These are phyloP conservation scores for Cyrtorhinus lividipennis DNA, from an alignment of 1,140 invertebrate species.

Conservation along the genomic window DNA sequence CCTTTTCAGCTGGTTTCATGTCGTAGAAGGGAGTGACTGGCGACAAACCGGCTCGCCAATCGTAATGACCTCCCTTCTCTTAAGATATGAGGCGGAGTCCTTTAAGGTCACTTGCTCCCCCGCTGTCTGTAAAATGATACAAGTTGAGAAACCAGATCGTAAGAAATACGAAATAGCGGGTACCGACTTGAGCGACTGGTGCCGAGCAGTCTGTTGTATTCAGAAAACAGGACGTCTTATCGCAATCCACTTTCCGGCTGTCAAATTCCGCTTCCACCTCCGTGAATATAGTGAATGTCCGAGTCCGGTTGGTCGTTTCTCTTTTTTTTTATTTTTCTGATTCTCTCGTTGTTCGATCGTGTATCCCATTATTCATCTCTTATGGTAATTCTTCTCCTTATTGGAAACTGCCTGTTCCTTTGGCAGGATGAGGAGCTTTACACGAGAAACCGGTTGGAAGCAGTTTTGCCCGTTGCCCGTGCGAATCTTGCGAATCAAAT, in stretches of 20 bases:
- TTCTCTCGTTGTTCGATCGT: neutral
- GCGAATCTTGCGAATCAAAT: no score
- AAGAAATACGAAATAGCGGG: neutral
- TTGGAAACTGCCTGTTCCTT: no score
- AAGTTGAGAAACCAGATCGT: neutral
- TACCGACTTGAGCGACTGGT: neutral
- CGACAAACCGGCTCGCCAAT: neutral
- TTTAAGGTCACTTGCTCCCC: constrained; percentile 7
- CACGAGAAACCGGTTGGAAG: no score
- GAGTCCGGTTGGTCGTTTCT: neutral
- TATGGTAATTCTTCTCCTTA: neutral
- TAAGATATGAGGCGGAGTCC: neutral
- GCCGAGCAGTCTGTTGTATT: neutral
- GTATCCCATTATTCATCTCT: neutral
- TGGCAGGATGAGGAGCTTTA: no score
- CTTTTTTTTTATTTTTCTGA: neutral
- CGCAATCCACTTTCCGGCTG: neutral
- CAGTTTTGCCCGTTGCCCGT: neutral
- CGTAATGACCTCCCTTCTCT: neutral
- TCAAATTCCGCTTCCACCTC: neutral
- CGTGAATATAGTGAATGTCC: neutral
- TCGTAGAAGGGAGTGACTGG: neutral
- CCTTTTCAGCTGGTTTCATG: no score
- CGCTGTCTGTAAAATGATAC: neutral
- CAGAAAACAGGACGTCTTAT: neutral